These are phyloP conservation scores for Melanotaenia duboulayi DNA, from an alignment of 2,113 vertebrate genomes.

Conservation along the genomic window DNA sequence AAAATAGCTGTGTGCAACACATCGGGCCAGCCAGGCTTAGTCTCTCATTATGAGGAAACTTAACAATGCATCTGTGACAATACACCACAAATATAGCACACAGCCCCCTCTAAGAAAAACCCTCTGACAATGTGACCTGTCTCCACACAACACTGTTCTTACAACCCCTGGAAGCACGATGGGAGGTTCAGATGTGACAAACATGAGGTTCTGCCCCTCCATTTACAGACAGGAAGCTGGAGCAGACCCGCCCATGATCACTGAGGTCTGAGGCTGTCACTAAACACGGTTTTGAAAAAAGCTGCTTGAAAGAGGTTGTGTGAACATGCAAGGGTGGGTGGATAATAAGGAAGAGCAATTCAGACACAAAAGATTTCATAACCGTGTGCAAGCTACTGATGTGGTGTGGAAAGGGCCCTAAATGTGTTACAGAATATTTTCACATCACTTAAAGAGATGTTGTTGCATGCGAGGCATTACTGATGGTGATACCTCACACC, in stretches of 20 bases:
- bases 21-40: background rate
- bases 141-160: conserved; percentile 48
- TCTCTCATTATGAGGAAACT: conserved; percentile 11
- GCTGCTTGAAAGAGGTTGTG: conserved; percentile 20
- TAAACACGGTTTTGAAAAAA: conserved; percentile 2
- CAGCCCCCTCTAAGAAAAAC: conserved; percentile 19
- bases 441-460: conserved; percentile 27
- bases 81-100: conserved; percentile 26
- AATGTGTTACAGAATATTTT: conserved; percentile 37
- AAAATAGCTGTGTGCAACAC: conserved; percentile 14
- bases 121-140: conserved; percentile 20
- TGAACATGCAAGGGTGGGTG: background rate
- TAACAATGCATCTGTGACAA: conserved; percentile 25
- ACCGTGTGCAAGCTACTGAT: conserved; percentile 19
- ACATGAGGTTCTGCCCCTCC: conserved; percentile 36
- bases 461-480: conserved; percentile 25
- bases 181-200: conserved; percentile 21
- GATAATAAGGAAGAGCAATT: conserved; percentile 18
- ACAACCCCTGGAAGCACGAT: conserved; percentile 22
- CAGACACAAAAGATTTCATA: conserved; percentile 24
- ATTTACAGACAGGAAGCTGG: conserved; percentile 56
- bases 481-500: conserved; percentile 31
- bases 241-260: conserved; percentile 11
- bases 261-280: background rate
- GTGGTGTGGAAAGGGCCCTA: conserved; percentile 24